Evolutionary conservation across 2,888 invertebrate genomes (phyloP).

Genomic region (Xylota sylvarum): DNA sequence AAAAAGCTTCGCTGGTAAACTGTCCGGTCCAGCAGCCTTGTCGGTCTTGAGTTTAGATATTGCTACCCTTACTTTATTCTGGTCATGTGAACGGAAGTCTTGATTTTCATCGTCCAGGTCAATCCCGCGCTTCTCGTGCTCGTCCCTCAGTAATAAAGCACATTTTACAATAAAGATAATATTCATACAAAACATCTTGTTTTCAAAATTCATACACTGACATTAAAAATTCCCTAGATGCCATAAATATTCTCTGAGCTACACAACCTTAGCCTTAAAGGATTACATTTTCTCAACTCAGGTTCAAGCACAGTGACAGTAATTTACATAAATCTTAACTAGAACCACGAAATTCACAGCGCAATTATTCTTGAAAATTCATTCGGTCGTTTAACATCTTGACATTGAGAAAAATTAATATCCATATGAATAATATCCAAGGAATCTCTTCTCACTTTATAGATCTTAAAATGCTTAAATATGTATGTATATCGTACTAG

Average conservation of each 20-base stretch:
- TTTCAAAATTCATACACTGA: too few relatives aligned
- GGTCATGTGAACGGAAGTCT: too few relatives aligned
- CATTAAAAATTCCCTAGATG: background rate
- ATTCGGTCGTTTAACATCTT: slow-evolving; percentile 14
- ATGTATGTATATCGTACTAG: background rate
- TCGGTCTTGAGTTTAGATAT: too few relatives aligned
- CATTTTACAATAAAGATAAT: too few relatives aligned
- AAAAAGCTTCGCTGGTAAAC: too few relatives aligned
- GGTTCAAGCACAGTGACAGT: background rate
- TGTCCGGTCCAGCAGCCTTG: too few relatives aligned
- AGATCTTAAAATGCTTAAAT: slow-evolving; percentile 16
- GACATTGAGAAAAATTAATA: slow-evolving; percentile 20
- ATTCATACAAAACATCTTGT: too few relatives aligned
- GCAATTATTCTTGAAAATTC: slow-evolving; percentile 1
- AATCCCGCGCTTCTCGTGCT: too few relatives aligned
- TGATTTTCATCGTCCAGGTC: too few relatives aligned
- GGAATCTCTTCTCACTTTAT: slow-evolving; percentile 24
- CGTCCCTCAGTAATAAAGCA: too few relatives aligned
- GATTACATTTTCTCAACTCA: background rate
- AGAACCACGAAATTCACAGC: background rate
- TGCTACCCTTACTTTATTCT: too few relatives aligned
- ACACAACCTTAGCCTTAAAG: background rate
- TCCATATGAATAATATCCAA: background rate
- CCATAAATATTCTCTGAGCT: background rate
- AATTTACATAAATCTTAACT: background rate